These are phyloP conservation scores for Chloroceryle aenea DNA, from an alignment of 2,113 vertebrate genomes.

Conservation along the genomic window DNA sequence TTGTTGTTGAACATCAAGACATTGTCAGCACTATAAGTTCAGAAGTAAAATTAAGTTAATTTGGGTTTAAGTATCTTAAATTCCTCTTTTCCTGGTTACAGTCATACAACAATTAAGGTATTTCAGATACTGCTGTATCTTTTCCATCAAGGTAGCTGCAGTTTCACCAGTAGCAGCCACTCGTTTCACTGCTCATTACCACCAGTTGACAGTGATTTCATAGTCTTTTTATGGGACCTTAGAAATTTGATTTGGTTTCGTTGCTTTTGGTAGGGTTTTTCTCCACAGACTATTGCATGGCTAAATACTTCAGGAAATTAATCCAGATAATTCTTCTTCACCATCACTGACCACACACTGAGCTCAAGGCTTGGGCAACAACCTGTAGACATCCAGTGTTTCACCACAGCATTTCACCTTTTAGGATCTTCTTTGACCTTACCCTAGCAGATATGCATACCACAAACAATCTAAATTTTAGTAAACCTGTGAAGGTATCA, in stretches of 20 bases:
- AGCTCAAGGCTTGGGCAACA: neutral
- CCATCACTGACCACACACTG: too few species aligned
- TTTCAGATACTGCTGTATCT: neutral
- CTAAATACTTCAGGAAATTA: neutral
- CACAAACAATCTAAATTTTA: neutral
- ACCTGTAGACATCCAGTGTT: neutral
- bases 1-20: neutral
- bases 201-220: neutral
- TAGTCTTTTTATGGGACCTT: neutral
- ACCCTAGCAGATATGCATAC: neutral
- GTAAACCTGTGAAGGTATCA: neutral
- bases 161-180: neutral
- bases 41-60: neutral
- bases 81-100: neutral
- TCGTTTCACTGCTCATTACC: neutral
- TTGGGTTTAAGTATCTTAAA: neutral
- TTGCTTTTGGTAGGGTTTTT: neutral
- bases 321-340: neutral
- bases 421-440: neutral
- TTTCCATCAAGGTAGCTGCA: neutral
- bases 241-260: fast-evolving
- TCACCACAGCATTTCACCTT: neutral
- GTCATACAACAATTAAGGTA: neutral
- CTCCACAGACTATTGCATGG: fast-evolving
- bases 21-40: neutral